A percentile compares a stretch with the other conserved stretches of the same genome.
These are phyloP conservation scores for Campoplex capitator DNA, from an alignment of 2,888 invertebrate species.

Conservation along the genomic window DNA sequence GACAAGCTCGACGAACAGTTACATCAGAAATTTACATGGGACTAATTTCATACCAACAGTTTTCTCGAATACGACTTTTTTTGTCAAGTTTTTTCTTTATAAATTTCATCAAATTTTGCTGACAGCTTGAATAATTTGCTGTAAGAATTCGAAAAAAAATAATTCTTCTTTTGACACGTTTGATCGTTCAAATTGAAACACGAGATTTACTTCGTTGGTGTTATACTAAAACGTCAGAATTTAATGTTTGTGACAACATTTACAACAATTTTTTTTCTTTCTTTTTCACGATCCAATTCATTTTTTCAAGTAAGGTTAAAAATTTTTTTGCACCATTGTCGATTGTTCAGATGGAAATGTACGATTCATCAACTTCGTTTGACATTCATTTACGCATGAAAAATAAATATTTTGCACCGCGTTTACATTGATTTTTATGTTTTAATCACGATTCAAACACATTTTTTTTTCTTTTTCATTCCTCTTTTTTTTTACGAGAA, in stretches of 20 bases:
- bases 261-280: background rate
- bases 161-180: background rate
- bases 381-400: too few species aligned
- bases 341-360: too few species aligned
- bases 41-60: background rate
- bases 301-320: background rate
- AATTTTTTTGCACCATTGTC: too few species aligned
- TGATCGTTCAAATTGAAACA: background rate
- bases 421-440: too few species aligned
- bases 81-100: background rate
- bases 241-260: too few species aligned
- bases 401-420: too few species aligned
- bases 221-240: too few species aligned
- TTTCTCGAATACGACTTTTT: background rate
- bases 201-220: too few species aligned
- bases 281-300: constrained; percentile 7
- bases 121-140: background rate
- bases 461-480: background rate
- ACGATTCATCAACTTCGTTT: too few species aligned
- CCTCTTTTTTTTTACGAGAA: background rate
- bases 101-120: background rate
- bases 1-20: constrained; percentile 48
- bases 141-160: background rate
- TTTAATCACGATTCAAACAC: too few species aligned
- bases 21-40: constrained; percentile 9